Percentiles rank a stretch among this genome's conserved stretches.
Conservation (phyloP, 2,888 invertebrate genomes). For the Epinotia brunnichana region DNA sequence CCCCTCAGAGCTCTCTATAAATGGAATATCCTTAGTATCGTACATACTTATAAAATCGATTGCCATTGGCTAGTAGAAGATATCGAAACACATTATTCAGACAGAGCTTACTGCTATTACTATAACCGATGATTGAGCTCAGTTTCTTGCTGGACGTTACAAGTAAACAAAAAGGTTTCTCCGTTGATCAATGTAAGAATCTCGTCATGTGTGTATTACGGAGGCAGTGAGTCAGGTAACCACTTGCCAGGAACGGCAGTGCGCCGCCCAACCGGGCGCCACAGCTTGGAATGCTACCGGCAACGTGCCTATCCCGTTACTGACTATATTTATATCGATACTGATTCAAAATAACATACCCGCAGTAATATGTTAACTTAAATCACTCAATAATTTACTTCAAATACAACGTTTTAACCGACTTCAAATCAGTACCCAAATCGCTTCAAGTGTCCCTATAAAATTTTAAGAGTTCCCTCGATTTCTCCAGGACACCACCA, state of each 20-base stretch:
- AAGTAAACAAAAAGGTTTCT: conserved; percentile 10
- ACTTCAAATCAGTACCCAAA: too few species aligned
- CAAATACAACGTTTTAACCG: too few species aligned
- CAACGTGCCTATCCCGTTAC: conserved; percentile 50
- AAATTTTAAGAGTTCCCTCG: too few species aligned
- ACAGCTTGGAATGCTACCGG: conserved; percentile 49
- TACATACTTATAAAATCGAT: too few species aligned
- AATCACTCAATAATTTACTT: too few species aligned
- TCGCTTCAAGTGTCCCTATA: too few species aligned
- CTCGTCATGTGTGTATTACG: conserved; percentile 17
- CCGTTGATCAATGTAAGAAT: conserved; percentile 12
- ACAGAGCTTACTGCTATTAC: not conserved
- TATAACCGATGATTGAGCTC: not conserved
- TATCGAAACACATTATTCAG: not conserved
- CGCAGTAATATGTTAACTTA: too few species aligned
- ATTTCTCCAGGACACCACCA: too few species aligned
- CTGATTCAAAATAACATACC: conserved; percentile 3
- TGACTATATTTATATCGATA: conserved; percentile 29
- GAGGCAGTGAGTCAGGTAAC: conserved; percentile 9
- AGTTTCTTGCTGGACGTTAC: not conserved
- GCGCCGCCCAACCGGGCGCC: conserved; percentile 45
- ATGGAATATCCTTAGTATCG: too few species aligned
- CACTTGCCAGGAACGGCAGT: conserved; percentile 10
- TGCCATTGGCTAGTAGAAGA: too few species aligned
- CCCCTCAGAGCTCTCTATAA: too few species aligned